Percentiles rank a stretch among this genome's conserved stretches.
These are phyloP conservation scores for Drosophila paracracens DNA, from an alignment of 2,888 invertebrate genomes.

Conservation along the genomic window DNA sequence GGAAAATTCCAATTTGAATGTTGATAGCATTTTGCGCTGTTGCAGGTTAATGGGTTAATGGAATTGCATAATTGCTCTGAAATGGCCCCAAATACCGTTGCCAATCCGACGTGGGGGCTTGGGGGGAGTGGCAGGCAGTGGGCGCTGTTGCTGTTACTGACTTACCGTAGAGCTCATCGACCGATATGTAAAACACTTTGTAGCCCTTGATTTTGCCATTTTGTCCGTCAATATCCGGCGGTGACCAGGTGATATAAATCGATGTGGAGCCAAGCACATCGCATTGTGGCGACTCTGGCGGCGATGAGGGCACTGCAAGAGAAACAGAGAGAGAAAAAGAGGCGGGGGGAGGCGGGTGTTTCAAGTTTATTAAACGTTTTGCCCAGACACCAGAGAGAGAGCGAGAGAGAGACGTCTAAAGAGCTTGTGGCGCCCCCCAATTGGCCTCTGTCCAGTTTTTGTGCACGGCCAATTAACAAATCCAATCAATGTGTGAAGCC, in stretches of 20 bases:
- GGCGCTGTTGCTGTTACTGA: slow-evolving; percentile 11
- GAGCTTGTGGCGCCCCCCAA: slow-evolving; percentile 4
- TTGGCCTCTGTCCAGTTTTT: slow-evolving; percentile 35
- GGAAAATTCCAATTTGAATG: slow-evolving; percentile 13
- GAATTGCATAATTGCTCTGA: slow-evolving; percentile 72
- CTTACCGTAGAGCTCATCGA: slow-evolving; percentile 92
- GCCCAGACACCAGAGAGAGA: slow-evolving; percentile 6
- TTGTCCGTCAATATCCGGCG: slow-evolving; percentile 91
- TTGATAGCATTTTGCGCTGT: slow-evolving; percentile 24
- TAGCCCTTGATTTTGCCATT: slow-evolving; percentile 94
- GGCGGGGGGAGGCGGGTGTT: background rate
- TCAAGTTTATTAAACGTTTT: slow-evolving; percentile 27
- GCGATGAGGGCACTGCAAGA: slow-evolving; percentile 91
- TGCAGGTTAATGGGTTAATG: slow-evolving; percentile 76
- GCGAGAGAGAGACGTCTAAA: slow-evolving; percentile 4
- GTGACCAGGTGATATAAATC: slow-evolving; percentile 94
- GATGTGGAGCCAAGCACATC: slow-evolving; percentile 93
- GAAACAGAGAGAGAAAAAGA: background rate
- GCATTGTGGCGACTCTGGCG: slow-evolving; percentile 93
- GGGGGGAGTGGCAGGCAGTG: background rate
- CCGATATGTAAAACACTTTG: slow-evolving; percentile 92
- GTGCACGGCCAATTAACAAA: slow-evolving; percentile 76
- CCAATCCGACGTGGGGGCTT: slow-evolving; percentile 15
- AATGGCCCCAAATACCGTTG: slow-evolving; percentile 21
- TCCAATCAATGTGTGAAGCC: slow-evolving; percentile 72